phyloP scores from a whole-genome alignment of 1,140 invertebrate genomes.

The Plectrocnemia conspersa region DNA sequence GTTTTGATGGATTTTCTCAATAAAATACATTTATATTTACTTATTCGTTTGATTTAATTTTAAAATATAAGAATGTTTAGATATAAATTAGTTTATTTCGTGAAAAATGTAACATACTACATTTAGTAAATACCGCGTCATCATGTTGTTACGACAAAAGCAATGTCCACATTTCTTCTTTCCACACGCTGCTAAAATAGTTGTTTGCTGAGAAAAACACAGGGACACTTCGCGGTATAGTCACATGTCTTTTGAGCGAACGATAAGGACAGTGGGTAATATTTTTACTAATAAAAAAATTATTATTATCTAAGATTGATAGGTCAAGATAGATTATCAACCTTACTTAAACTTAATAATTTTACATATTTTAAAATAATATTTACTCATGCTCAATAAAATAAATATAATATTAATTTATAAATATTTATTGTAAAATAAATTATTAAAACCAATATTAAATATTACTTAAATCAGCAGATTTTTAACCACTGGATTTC shows the following conservation, averaged over 20 bases:
- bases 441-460: neutral
- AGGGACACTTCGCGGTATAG: neutral
- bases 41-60: neutral
- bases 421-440: too few relatives aligned
- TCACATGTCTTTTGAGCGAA: constrained; percentile 1
- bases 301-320: too few relatives aligned
- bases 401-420: too few relatives aligned
- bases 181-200: neutral
- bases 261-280: too few relatives aligned
- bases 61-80: too few relatives aligned
- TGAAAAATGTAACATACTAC: neutral
- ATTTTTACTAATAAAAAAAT: too few relatives aligned
- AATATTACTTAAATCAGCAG: neutral
- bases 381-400: too few relatives aligned
- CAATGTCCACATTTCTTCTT: constrained; percentile 6
- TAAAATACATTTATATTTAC: too few relatives aligned
- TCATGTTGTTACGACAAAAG: neutral
- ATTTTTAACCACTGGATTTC: constrained; percentile 7
- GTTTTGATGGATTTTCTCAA: too few relatives aligned
- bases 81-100: neutral
- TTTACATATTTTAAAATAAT: too few relatives aligned
- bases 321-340: too few relatives aligned
- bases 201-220: constrained; percentile 7
- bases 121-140: constrained; percentile 4
- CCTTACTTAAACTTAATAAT: too few relatives aligned